Conservation (phyloP, 2,888 invertebrate species). For the Petrolisthes cinctipes region DNA sequence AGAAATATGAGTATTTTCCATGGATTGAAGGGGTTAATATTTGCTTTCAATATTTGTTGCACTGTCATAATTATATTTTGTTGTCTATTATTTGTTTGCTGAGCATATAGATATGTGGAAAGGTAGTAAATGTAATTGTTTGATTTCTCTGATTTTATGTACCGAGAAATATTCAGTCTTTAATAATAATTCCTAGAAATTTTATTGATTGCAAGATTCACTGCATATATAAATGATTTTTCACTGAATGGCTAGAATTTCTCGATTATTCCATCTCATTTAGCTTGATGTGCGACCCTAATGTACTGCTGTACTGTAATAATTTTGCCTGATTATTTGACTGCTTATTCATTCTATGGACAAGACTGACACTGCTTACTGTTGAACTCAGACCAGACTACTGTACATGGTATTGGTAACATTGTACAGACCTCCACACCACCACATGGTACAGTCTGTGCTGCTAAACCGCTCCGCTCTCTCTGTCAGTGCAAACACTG, state of each 20-base stretch:
- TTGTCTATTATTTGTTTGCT: constrained; percentile 6
- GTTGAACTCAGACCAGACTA: constrained; percentile 24
- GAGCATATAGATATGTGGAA: constrained; percentile 6
- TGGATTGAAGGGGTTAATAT: neutral
- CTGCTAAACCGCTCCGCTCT: too few species aligned
- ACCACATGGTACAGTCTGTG: too few species aligned
- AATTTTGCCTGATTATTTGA: constrained; percentile 27
- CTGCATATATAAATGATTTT: neutral
- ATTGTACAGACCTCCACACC: too few species aligned
- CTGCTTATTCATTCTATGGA: constrained; percentile 29
- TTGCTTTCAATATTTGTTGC: constrained; percentile 27
- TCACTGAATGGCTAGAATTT: neutral
- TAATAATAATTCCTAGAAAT: neutral
- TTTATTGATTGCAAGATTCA: neutral
- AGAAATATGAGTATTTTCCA: too few species aligned
- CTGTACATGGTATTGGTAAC: too few species aligned
- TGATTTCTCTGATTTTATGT: neutral
- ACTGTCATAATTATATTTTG: neutral
- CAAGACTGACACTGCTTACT: constrained; percentile 41
- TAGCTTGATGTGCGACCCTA: neutral
- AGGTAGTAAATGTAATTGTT: constrained; percentile 6
- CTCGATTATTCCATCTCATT: neutral
- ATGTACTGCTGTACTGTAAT: neutral
- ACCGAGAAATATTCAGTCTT: neutral
- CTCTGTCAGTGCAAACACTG: too few species aligned